A percentile compares a stretch with the other conserved stretches of the same genome.
Conservation (phyloP, 92 coral and sea anemone genomes). For the Muricea muricata region DNA sequence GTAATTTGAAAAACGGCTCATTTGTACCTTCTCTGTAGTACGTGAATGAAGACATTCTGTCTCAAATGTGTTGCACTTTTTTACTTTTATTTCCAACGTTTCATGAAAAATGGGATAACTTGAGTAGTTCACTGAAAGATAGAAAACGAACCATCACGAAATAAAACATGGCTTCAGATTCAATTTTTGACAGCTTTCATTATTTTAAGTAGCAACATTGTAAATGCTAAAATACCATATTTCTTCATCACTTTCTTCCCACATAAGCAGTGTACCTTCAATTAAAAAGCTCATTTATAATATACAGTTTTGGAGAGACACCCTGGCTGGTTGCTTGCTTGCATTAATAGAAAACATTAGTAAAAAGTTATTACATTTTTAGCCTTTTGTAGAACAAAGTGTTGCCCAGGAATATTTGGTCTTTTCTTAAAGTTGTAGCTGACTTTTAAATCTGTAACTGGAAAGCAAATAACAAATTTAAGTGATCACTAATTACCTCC, state of each 20-base stretch:
- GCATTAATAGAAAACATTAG: too few relatives aligned
- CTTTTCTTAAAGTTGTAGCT: slow-evolving; percentile 67
- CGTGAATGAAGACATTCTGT: not conserved
- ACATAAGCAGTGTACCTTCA: not conserved
- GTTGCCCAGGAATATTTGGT: slow-evolving; percentile 6
- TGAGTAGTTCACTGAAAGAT: slow-evolving; percentile 6
- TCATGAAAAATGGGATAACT: slow-evolving; percentile 72
- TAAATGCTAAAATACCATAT: not conserved
- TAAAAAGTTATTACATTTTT: slow-evolving; percentile 6
- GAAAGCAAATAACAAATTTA: not conserved
- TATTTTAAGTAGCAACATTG: too few relatives aligned
- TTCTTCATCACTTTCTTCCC: not conserved
- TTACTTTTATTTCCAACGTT: slow-evolving; percentile 73
- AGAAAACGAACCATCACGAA: too few relatives aligned
- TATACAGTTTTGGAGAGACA: too few relatives aligned
- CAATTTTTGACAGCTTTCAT: too few relatives aligned
- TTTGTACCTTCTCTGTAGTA: not conserved
- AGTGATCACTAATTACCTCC: not conserved
- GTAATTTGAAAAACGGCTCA: not conserved
- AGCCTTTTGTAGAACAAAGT: not conserved
- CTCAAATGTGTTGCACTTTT: not conserved
- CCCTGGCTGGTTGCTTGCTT: too few relatives aligned
- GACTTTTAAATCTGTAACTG: slow-evolving; percentile 47
- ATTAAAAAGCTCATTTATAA: not conserved
- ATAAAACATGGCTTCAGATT: too few relatives aligned